phyloP scores from a whole-genome alignment of 2,113 vertebrate species.

The Pteronura brasiliensis region DNA sequence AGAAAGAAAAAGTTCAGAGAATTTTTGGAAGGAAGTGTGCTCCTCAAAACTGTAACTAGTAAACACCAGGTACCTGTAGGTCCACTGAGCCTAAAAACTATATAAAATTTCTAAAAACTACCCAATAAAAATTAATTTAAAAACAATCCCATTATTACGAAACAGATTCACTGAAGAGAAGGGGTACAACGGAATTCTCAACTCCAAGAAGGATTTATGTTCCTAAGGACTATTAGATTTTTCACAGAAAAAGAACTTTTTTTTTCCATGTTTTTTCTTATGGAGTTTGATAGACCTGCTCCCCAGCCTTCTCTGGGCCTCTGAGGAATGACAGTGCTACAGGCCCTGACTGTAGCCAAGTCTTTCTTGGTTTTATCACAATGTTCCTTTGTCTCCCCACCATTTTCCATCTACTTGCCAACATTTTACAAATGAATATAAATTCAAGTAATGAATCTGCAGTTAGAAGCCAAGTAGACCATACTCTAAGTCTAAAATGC shows the following conservation, averaged over 20 bases:
- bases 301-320: not conserved
- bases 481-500: not conserved
- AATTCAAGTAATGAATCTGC: not conserved
- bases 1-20: not conserved
- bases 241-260: not conserved
- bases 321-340: not conserved
- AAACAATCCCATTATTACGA: not conserved
- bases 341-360: not conserved
- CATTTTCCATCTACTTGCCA: not conserved
- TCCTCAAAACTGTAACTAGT: not conserved
- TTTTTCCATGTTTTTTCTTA: not conserved
- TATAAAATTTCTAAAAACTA: not conserved
- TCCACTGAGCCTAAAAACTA: not conserved
- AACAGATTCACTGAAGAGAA: not conserved
- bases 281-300: not conserved
- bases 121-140: not conserved
- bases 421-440: not conserved
- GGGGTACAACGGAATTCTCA: not conserved
- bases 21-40: not conserved
- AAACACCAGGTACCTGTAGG: not conserved
- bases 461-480: not conserved
- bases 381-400: not conserved
- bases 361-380: not conserved
- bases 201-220: not conserved
- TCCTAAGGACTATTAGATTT: not conserved